Percentiles rank a stretch among this genome's conserved stretches.
Conservation (phyloP, 1,140 invertebrate genomes). For the Panagrolaimus sp. region DNA sequence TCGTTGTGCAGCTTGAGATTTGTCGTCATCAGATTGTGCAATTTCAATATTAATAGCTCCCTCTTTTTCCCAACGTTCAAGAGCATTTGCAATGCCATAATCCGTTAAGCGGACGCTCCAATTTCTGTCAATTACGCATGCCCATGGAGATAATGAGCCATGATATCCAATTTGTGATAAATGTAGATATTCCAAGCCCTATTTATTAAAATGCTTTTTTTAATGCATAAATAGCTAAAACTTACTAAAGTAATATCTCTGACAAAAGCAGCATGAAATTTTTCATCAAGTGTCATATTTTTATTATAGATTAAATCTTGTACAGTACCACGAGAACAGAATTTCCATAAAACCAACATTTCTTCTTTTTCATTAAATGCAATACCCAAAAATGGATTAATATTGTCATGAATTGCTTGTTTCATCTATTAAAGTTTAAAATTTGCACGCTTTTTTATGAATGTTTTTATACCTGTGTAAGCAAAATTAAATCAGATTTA, state of each 20-base stretch:
- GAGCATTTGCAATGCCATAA: conserved; percentile 50
- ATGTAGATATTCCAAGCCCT: conserved; percentile 56
- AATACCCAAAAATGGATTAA: conserved; percentile 56
- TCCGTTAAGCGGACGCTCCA: conserved; percentile 56
- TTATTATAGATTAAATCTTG: conserved; percentile 57
- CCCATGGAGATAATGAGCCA: conserved; percentile 50
- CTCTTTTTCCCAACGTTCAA: conserved; percentile 56
- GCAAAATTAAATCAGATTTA: conserved; percentile 45
- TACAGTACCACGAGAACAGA: conserved; percentile 54
- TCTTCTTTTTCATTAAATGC: conserved; percentile 57
- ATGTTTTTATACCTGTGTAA: conserved; percentile 34
- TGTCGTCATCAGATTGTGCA: conserved; percentile 42
- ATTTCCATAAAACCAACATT: conserved; percentile 56
- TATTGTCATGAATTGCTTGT: conserved; percentile 52
- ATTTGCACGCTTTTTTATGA: not conserved
- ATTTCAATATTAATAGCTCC: conserved; percentile 33
- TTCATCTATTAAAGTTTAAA: conserved; percentile 37
- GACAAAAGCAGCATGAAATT: conserved; percentile 56
- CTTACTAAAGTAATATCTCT: conserved; percentile 52
- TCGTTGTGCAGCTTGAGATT: conserved; percentile 45
- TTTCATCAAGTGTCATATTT: conserved; percentile 49
- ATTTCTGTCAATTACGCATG: conserved; percentile 55
- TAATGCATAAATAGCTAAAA: not conserved
- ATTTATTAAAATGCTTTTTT: conserved; percentile 9
- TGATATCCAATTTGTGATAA: conserved; percentile 55